Percentiles rank a stretch among this genome's conserved stretches.
Evolutionary conservation across 2,888 invertebrate genomes (phyloP).

Genomic region (Cylindroiulus punctatus): DNA sequence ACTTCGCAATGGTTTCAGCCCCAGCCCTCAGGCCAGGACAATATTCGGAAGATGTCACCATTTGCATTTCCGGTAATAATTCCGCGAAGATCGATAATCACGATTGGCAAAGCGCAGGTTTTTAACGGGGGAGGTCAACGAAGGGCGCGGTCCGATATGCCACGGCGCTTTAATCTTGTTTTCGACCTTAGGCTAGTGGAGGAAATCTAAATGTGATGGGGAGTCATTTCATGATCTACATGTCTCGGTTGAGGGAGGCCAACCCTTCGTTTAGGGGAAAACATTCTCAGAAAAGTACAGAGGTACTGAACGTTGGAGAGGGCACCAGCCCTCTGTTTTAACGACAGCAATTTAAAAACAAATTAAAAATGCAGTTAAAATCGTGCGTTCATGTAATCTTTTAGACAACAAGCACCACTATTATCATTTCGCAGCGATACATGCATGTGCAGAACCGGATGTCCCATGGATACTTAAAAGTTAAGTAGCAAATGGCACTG

Average conservation of each 20-base stretch:
- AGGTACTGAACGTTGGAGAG: neutral
- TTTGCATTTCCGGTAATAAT: conserved; percentile 31
- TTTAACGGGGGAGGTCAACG: neutral
- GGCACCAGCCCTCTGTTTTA: neutral
- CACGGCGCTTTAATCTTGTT: neutral
- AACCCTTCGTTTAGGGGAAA: neutral
- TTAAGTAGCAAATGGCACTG: no score
- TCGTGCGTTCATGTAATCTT: neutral
- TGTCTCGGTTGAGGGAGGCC: neutral
- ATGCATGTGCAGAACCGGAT: neutral
- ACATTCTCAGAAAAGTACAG: neutral
- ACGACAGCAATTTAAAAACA: neutral
- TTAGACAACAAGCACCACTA: neutral
- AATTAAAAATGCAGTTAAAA: neutral
- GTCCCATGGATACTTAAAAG: neutral
- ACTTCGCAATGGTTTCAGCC: neutral
- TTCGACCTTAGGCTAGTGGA: neutral
- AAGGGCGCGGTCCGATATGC: neutral
- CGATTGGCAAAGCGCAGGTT: neutral
- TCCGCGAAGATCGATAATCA: neutral
- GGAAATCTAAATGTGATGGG: conserved; percentile 11
- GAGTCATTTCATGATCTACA: neutral
- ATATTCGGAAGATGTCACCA: neutral
- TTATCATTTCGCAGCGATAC: neutral
- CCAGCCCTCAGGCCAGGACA: neutral